Conservation (phyloP, 1,140 invertebrate species). For the Pinna nobilis region DNA sequence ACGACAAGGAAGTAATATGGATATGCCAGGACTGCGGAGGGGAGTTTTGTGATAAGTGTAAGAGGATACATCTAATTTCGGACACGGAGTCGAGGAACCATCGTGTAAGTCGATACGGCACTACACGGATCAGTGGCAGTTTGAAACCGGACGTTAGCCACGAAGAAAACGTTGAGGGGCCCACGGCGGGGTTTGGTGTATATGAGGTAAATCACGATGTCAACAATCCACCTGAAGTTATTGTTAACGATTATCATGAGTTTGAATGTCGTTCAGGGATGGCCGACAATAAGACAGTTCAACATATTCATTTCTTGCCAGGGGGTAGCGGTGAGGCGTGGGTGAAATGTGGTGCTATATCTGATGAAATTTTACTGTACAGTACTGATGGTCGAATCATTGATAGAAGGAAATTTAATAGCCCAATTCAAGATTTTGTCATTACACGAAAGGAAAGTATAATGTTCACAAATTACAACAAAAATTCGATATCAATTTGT, state of each 20-base stretch:
- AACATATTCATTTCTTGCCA: constrained; percentile 4
- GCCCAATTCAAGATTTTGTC: constrained; percentile 8
- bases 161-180: no score
- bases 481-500: neutral
- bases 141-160: neutral
- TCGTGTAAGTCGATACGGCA: constrained; percentile 1
- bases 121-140: neutral
- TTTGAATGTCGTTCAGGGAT: neutral
- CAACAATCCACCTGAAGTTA: neutral
- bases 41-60: constrained; percentile 16
- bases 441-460: constrained; percentile 4
- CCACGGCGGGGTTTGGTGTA: neutral
- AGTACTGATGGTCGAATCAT: neutral
- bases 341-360: constrained; percentile 17
- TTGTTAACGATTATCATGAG: neutral
- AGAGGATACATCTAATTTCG: constrained; percentile 13
- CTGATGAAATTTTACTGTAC: neutral
- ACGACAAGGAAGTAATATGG: constrained; percentile 14
- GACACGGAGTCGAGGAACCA: constrained; percentile 4
- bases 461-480: neutral
- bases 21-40: constrained; percentile 2
- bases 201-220: neutral
- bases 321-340: constrained; percentile 7
- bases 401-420: neutral
- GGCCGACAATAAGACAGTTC: constrained; percentile 8